Evolutionary conservation across 2,797 vertebrate genomes (phyloP).

Genomic region (Epinephelus malabaricus): DNA sequence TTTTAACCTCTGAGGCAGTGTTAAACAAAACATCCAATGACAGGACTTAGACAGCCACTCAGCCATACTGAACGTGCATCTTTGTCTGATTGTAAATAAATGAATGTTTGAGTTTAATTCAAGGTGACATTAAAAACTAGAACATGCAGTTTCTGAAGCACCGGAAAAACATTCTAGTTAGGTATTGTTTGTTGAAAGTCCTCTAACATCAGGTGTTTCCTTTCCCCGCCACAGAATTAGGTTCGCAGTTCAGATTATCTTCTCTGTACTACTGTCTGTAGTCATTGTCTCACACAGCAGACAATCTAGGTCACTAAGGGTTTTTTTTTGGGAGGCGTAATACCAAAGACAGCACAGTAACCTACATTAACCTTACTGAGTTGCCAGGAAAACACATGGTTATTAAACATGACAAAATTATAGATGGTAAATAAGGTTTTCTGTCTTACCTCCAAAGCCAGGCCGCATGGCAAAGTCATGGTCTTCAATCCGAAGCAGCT

Average conservation of each 20-base stretch:
- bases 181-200: slow-evolving; percentile 10
- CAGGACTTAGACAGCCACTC: too few relatives aligned
- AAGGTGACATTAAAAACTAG: background rate
- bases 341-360: slow-evolving; percentile 77
- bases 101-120: background rate
- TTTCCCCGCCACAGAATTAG: slow-evolving; percentile 36
- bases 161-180: background rate
- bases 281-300: slow-evolving; percentile 74
- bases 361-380: slow-evolving; percentile 71
- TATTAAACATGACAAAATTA: background rate
- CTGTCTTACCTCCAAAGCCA: slow-evolving; percentile 91
- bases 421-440: background rate
- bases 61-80: too few relatives aligned
- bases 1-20: background rate
- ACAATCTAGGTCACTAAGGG: slow-evolving; percentile 83
- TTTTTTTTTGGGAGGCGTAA: slow-evolving; percentile 63
- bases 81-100: too few relatives aligned
- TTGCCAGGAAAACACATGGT: slow-evolving; percentile 34
- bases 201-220: slow-evolving; percentile 28
- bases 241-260: slow-evolving; percentile 79
- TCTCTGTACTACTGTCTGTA: slow-evolving; percentile 66
- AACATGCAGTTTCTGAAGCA: background rate
- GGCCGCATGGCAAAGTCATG: slow-evolving; percentile 95
- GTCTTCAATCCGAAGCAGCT: slow-evolving; percentile 92
- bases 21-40: too few relatives aligned